phyloP scores from a whole-genome alignment of 2,888 invertebrate species.

The Mesochorus sp. region DNA sequence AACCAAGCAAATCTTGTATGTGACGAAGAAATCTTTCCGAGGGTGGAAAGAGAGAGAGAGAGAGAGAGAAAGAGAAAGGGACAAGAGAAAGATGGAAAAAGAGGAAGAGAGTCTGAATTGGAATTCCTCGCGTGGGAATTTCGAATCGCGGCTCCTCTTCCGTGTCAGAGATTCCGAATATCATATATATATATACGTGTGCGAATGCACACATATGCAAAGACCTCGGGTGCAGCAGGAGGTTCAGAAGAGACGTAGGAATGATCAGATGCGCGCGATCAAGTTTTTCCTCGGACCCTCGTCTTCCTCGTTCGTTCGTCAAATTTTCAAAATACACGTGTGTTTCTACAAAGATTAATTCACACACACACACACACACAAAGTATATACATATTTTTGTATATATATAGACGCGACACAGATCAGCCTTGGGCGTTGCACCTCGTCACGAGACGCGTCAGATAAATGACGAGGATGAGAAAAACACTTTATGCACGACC shows the following conservation, averaged over 20 bases:
- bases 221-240: background rate
- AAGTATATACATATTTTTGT: background rate
- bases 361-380: background rate
- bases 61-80: background rate
- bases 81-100: background rate
- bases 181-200: conserved; percentile 17
- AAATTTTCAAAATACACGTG: too few relatives aligned
- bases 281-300: background rate
- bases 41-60: background rate
- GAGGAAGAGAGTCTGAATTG: conserved; percentile 31
- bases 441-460: conserved; percentile 47
- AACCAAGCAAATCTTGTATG: conserved; percentile 48
- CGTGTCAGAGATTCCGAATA: conserved; percentile 46
- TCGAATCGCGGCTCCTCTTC: conserved; percentile 45
- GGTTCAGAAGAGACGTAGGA: background rate
- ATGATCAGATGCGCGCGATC: background rate
- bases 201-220: background rate
- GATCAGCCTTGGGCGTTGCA: conserved; percentile 48
- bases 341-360: too few relatives aligned
- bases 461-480: conserved; percentile 45
- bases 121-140: conserved; percentile 60
- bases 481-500: conserved; percentile 19
- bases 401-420: conserved; percentile 8
- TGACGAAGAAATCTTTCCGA: conserved; percentile 41
- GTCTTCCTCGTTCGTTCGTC: background rate